phyloP scores from a whole-genome alignment of 2,113 vertebrate species.

The Nesoenas mayeri region DNA sequence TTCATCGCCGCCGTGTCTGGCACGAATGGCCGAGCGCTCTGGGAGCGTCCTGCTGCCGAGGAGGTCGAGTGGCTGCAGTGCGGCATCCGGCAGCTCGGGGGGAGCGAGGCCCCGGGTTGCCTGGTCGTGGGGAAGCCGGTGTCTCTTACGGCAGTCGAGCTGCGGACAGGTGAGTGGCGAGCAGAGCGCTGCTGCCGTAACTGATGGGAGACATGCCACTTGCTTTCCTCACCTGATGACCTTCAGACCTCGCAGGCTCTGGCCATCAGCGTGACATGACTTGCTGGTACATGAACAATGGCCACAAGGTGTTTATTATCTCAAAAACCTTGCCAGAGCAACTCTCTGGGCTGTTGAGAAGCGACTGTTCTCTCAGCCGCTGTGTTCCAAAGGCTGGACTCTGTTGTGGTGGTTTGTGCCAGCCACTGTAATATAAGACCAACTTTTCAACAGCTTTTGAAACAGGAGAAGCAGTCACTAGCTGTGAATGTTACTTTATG shows the following conservation, averaged over 20 bases:
- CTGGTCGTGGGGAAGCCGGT: constrained; percentile 66
- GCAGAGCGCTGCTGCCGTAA: background rate
- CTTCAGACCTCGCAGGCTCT: background rate
- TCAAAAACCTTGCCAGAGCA: background rate
- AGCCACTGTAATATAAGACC: background rate
- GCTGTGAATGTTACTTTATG: background rate
- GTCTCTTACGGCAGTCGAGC: constrained; percentile 70
- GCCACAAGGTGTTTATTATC: background rate
- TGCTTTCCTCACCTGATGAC: background rate
- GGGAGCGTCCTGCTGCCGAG: constrained; percentile 77
- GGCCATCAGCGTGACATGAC: fast-evolving
- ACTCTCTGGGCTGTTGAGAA: background rate
- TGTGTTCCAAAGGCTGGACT: background rate
- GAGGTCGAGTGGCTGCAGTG: constrained; percentile 83
- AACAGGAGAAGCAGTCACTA: background rate
- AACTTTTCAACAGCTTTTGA: background rate
- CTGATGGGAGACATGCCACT: fast-evolving
- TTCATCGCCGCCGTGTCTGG: constrained; percentile 83
- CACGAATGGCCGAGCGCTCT: constrained; percentile 80
- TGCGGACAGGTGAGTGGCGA: constrained; percentile 74
- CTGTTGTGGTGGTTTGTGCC: background rate
- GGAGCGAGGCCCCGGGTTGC: constrained; percentile 65
- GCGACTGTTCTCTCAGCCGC: background rate
- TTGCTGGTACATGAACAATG: background rate
- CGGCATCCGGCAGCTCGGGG: constrained; percentile 28